These are phyloP conservation scores for Rhinella marina DNA, from an alignment of 2,797 vertebrate species.

Conservation along the genomic window DNA sequence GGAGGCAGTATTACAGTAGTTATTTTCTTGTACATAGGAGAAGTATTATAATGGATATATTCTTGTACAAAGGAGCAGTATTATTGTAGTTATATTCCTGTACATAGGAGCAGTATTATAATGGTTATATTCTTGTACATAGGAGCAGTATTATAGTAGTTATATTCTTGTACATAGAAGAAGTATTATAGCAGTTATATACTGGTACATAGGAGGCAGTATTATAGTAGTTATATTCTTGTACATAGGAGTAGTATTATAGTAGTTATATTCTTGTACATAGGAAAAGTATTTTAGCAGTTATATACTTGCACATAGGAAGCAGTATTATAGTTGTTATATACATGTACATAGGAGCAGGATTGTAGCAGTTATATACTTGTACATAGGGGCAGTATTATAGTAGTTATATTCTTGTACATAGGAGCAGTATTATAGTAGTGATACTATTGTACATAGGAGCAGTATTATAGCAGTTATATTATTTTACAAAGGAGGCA, in stretches of 20 bases:
- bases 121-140: neutral
- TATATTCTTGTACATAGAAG: neutral
- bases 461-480: neutral
- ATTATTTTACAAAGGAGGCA: neutral
- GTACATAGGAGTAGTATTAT: neutral
- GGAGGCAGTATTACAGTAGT: too few species aligned
- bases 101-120: neutral
- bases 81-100: too few species aligned
- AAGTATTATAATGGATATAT: neutral
- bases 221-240: slow-evolving; percentile 13
- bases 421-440: neutral
- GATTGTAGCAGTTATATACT: slow-evolving; percentile 5
- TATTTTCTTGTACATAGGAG: too few species aligned
- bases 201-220: neutral
- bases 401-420: neutral
- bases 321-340: neutral
- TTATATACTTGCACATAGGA: neutral
- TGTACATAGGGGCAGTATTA: too few species aligned
- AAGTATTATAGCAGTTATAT: slow-evolving; percentile 1
- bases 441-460: neutral
- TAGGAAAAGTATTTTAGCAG: neutral
- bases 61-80: slow-evolving; percentile 1
- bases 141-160: neutral
- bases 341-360: neutral
- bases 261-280: neutral